A percentile compares a stretch with the other conserved stretches of the same genome.
Evolutionary conservation across 2,113 vertebrate species (phyloP).

Genomic region (Tonatia bakeri): DNA sequence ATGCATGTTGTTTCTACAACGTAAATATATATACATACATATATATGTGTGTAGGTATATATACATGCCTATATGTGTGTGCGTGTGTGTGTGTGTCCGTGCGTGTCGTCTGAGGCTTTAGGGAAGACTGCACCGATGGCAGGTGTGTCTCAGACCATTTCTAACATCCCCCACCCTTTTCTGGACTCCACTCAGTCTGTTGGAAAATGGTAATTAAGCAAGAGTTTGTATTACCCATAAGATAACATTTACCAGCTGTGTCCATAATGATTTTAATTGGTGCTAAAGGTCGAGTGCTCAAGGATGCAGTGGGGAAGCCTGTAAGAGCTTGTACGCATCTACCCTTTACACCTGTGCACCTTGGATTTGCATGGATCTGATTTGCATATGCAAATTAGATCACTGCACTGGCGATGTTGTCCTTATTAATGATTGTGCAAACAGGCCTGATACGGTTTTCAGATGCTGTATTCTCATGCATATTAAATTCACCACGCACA

Average conservation of each 20-base stretch:
- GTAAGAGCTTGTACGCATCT: not conserved
- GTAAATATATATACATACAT: not conserved
- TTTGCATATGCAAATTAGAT: conserved; percentile 58
- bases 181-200: conserved; percentile 28
- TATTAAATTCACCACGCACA: not conserved
- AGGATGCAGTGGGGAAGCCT: not conserved
- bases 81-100: too few species aligned
- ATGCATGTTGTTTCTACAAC: not conserved
- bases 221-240: conserved; percentile 5
- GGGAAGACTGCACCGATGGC: not conserved
- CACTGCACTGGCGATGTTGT: not conserved
- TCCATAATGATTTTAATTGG: conserved; percentile 56
- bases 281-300: conserved; percentile 50
- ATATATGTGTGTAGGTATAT: too few species aligned
- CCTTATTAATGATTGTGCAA: conserved; percentile 25
- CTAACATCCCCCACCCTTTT: not conserved
- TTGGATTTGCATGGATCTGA: not conserved
- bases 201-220: conserved; percentile 46
- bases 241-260: conserved; percentile 26
- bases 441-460: not conserved
- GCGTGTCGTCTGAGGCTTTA: not conserved
- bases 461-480: not conserved
- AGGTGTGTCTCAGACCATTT: not conserved
- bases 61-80: too few species aligned
- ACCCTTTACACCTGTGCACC: conserved; percentile 14